Evolutionary conservation across 2,113 vertebrate genomes (phyloP).

Genomic region (Spea bombifrons): DNA sequence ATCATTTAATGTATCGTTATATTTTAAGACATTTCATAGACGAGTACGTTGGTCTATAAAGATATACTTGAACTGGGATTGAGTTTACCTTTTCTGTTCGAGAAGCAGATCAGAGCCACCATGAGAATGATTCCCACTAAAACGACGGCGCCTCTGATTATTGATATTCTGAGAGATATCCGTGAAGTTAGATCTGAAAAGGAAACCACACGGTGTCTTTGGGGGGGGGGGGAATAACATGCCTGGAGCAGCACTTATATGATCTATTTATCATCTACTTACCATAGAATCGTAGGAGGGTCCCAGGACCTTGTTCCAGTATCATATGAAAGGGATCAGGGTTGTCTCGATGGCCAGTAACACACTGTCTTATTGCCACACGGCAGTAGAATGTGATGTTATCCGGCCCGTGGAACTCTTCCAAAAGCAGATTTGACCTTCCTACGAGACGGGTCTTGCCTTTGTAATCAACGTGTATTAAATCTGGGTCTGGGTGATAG

Average conservation of each 20-base stretch:
- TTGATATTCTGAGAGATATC: too few species aligned
- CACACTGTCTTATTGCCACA: constrained; percentile 11
- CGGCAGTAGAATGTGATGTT: constrained; percentile 32
- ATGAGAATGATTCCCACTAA: neutral
- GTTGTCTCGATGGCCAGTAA: too few species aligned
- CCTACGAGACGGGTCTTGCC: constrained; percentile 9
- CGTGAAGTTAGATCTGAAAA: too few species aligned
- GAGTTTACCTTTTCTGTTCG: neutral
- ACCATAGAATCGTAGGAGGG: neutral
- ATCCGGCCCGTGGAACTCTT: constrained; percentile 11
- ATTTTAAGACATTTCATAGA: too few species aligned
- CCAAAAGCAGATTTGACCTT: constrained; percentile 11
- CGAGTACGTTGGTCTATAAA: too few species aligned
- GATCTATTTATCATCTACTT: neutral
- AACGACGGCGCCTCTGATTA: too few species aligned
- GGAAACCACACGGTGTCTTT: too few species aligned
- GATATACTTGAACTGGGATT: too few species aligned
- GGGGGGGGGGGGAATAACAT: too few species aligned
- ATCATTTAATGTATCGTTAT: neutral
- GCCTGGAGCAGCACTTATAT: too few species aligned
- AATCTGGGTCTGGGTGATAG: constrained; percentile 19
- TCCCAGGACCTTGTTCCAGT: constrained; percentile 30
- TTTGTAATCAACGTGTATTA: constrained; percentile 21
- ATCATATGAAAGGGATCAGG: neutral
- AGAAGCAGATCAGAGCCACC: neutral